Evolutionary conservation across 2,888 invertebrate species (phyloP), one percentile per base, ranked within the genome.

Genomic region (Diplazon laetatorius): DNA sequence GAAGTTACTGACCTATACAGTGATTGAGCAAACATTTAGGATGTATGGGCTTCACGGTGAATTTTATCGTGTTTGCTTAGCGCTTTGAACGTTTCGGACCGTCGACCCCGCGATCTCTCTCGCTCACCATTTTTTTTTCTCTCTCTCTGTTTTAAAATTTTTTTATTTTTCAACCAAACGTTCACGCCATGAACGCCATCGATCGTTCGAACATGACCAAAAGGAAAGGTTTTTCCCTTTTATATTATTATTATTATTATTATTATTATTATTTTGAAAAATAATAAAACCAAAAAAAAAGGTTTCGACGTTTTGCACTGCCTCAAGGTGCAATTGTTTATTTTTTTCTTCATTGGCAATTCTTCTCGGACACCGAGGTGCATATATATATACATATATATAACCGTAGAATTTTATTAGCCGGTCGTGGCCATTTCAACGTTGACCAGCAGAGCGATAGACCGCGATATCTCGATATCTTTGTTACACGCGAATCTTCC

Each of bases 401-500:
- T 84, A 81, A 82, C 78, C 76, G 80, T 80, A 57, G 82, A 83
- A 83, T 85, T 82, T 83, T n/a, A 81, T 87, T 82, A 82, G 80
- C 80, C n/a, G n/a, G 80, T 83, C 76, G 79, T 82, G 81, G 80
- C n/a, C 80, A 86, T 85, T 87, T 86, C 82, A 85, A 79, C 84
- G 86, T 85, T 86, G 86, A 81, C 83, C 83, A 86, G 75, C 82
- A 84, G 85, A 86, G 85, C 86, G 86, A 81, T 85, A 86, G 85
- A 88, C 80, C 88, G 82, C 88, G 85, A 79, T 83, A 72, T 72
- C 66, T 72, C 60, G 44, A 52, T 44, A 52, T 25, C 48, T 60
- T 10, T 52, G 39, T 30, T 62, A 55, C 30, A 44, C 30, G 52
- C 35, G 68, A 69, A 69, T 77, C 77, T 77, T 72, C 57, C 62